Evolutionary conservation across 2,888 invertebrate genomes (phyloP), one percentile per base, ranked within the genome.

Genomic region (Chloroclystis v-ata): DNA sequence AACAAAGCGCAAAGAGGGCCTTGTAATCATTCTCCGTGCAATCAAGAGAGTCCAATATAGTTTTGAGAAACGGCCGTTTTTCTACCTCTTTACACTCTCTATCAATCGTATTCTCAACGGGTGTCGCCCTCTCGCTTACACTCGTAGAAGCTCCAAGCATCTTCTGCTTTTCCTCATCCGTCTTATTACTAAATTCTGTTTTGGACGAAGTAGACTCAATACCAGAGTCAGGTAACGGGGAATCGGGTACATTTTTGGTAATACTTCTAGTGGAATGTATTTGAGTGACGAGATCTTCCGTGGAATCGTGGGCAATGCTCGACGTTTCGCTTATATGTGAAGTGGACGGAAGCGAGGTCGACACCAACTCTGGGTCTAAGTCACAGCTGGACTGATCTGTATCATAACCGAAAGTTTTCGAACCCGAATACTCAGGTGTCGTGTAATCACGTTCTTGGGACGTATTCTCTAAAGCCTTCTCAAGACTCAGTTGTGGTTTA

Each of bases 11-110:
- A 76, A 98, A 96, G 49, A 99, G 87, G 4, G 98, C 94, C 35
- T 95, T 92, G 73, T 99, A 98, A 87, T 99, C 99, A 79, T 98
- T 98, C 71, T 97, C 97, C 8, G 89, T 90, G 72, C 97, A 96
- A 68, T 96, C 95, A 59, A 99, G 86, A 0, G 97, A 93, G 62
- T 94, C 93, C 50, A 97, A 89, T 38, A 98, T 92, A 4, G 96
- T 95, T 75, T 97, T 95, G 58, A 98, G 86, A 82, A 98, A 98
- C 0, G 97, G 95, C 63, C 93, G 92, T 57, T 87, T 91, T 13
- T 87, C 83, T 37, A 90, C 78, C 29, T 89, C 85, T 47, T 69
- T 82, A n/a, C 57, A 72, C 51, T 86, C 81, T 45, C 55, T 78
- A 26, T 83, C 85, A 50, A 77, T 61, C 32, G 79, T 67, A 56